Percentiles rank a stretch among this genome's conserved stretches.
Conservation (phyloP, 2,797 vertebrate species). For the Peromyscus attwateri region DNA sequence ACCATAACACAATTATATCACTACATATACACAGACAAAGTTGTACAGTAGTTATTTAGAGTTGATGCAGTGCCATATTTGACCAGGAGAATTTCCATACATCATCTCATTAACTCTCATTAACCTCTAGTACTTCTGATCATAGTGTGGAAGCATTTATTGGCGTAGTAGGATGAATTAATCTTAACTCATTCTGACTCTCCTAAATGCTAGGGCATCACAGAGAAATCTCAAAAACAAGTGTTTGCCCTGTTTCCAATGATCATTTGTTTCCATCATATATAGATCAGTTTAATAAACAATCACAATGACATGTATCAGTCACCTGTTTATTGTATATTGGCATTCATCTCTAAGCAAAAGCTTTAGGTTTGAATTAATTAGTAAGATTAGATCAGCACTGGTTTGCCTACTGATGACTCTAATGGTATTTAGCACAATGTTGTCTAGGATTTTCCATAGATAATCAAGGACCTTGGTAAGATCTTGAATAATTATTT, state of each 20-base stretch:
- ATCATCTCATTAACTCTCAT: no score
- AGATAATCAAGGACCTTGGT: no score
- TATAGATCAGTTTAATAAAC: not conserved
- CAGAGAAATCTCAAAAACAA: not conserved
- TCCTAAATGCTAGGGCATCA: not conserved
- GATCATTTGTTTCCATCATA: not conserved
- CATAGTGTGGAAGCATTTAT: not conserved
- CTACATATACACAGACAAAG: not conserved
- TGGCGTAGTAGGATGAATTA: not conserved
- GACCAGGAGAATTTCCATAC: not conserved
- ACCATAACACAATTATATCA: not conserved
- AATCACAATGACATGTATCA: not conserved
- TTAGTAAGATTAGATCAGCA: not conserved
- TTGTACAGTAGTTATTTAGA: not conserved
- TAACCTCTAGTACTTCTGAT: not conserved
- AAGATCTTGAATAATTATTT: no score
- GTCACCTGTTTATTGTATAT: not conserved
- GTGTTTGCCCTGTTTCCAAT: not conserved
- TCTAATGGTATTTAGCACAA: no score
- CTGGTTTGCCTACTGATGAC: no score
- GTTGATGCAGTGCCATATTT: rapidly evolving
- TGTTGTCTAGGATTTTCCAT: no score
- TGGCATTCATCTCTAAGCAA: not conserved
- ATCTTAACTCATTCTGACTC: not conserved
- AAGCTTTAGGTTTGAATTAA: not conserved